Evolutionary conservation across 2,113 vertebrate genomes (phyloP).

Genomic region (Pseudonaja textilis): DNA sequence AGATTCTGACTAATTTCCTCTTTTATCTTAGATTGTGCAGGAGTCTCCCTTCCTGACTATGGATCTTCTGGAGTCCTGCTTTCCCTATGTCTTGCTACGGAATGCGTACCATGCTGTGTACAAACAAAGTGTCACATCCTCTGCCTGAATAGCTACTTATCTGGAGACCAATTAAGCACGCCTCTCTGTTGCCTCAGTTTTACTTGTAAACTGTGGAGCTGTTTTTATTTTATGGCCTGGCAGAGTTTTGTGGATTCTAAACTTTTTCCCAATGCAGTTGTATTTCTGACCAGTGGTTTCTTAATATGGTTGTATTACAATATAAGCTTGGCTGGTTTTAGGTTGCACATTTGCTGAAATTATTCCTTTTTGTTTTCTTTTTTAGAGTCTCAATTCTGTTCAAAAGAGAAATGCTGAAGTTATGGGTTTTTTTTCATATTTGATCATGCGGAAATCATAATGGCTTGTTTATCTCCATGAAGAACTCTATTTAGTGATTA

Average conservation of each 20-base stretch:
- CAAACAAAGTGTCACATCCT: conserved; percentile 95
- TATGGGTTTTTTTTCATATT: conserved; percentile 72
- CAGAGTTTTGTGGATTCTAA: conserved; percentile 75
- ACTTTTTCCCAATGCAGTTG: conserved; percentile 71
- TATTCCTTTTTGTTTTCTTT: conserved; percentile 45
- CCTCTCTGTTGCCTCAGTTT: conserved; percentile 74
- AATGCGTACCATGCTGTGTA: conserved; percentile 99
- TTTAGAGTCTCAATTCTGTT: conserved; percentile 69
- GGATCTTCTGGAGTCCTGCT: conserved; percentile 98
- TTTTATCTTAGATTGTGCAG: conserved; percentile 89
- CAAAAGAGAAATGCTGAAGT: conserved; percentile 63
- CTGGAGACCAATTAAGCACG: conserved; percentile 69
- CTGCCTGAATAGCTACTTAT: conserved; percentile 76
- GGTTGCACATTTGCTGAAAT: conserved; percentile 69
- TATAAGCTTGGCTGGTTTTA: conserved; percentile 77
- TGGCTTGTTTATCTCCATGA: conserved; percentile 84
- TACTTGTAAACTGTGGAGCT: conserved; percentile 78
- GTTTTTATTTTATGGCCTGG: conserved; percentile 76
- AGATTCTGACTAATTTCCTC: conserved; percentile 38
- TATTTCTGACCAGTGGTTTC: conserved; percentile 80
- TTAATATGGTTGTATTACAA: conserved; percentile 74
- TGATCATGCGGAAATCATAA: conserved; percentile 72
- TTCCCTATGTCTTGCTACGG: conserved; percentile 95
- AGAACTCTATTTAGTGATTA: conserved; percentile 89
- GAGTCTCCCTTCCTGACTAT: conserved; percentile 98